Base-by-base conservation (phyloP, 2,797 vertebrate genomes). In the Premnoplex brunnescens region DNA sequence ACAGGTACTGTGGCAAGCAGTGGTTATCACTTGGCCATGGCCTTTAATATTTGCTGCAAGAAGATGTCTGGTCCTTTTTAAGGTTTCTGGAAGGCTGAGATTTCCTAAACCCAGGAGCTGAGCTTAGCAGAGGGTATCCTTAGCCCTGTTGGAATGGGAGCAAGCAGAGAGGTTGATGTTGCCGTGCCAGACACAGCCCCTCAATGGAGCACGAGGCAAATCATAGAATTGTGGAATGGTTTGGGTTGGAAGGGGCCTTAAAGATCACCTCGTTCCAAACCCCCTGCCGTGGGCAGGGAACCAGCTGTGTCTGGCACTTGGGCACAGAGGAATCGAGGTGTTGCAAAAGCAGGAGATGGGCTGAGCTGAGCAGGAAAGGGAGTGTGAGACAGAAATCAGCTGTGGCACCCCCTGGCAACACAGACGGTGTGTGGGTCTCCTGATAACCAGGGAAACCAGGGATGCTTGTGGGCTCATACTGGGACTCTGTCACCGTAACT, bases 351-450 rank as follows among this genome's bases (percentile, higher is more conserved):
- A 55, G 68, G 81, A 64, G 52, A n/a, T 4, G 62, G 80, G 75
- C 49, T 66, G 75, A 71, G 75, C 72, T 49, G 60, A 14, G 8
- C 34, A 69, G 54, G 94, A 89, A 79, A 27, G 71, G 74, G 74
- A 43, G 84, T 73, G 92, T 23, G 92, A 96, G 91, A 95, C 89
- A 71, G 52, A 54, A 95, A 66, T 86, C 88, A 83, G 68, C 82
- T 27, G 21, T 0, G 1, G 32, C 71, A 48, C 32, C 3, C 39
- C 64, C 58, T 0, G 1, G 90, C 73, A 86, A 51, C 51, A 23
- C 41, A 1, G 0, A 30, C 28, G 39, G 43, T 0, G 0, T 32
- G 63, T 20, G 18, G 52, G 37, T 43, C 22, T 95, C 49, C 68
- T 32, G 75, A 56, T 76, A 75, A 64, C 27, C 72, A 39, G 21